Base-by-base conservation (phyloP, 2,888 invertebrate species). In the Creontiades dilutus region DNA sequence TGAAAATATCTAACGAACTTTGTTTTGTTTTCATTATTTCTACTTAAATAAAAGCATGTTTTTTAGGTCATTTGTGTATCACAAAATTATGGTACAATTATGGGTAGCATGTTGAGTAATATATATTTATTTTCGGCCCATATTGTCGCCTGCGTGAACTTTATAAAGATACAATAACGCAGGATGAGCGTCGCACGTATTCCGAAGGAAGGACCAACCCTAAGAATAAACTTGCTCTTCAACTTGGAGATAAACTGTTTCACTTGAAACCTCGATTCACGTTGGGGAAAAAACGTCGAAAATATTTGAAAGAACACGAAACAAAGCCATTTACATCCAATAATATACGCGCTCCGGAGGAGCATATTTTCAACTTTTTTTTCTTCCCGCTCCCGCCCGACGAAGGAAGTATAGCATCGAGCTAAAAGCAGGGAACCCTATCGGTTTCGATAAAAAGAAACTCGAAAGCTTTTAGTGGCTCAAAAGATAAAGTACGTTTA, bases 381-480 rank as follows among this genome's bases (percentile, higher is more conserved):
- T 19, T n/a, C n/a, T n/a, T n/a, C n/a, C 52, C 9, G 27, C 52
- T 28, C 52, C 80, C 46, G 48, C 88, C 52, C 80, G 55, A 11
- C 55, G 55, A 37, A 37, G 78, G n/a, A 78, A 46, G 46, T 78
- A 52, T 27, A 86, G 46, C 82, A 75, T 78, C 78, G 52, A 52
- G 78, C 78, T 88, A 88, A 88, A 88, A 88, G 88, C 88, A 80
- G 80, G 55, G 27, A 47, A 37, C 78, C 52, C 78, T 88, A 88
- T 88, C 88, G 88, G 37, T 88, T 78, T 78, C 88, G 88, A 88
- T 88, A 88, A 88, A 88, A 88, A 88, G 88, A 80, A 88, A 88
- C 88, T 76, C 55, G 86, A 88, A 88, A 88, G 88, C 88, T 88
- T 88, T 88, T 88, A 88, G 88, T 88, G 88, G 86, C 88, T 88